Conservation (phyloP, 2,113 vertebrate species). For the Emberiza fucata region DNA sequence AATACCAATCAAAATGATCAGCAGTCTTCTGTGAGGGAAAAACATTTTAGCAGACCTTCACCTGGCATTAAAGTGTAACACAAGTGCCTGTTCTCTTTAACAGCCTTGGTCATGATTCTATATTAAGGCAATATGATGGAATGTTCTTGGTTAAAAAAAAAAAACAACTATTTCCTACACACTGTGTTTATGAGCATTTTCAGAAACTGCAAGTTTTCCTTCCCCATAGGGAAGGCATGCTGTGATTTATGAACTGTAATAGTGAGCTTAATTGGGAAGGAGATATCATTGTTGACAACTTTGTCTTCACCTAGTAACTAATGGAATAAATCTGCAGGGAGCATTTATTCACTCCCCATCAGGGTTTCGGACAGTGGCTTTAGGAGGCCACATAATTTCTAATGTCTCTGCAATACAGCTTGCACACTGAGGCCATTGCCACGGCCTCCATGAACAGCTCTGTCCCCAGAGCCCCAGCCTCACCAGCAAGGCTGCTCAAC, state of each 20-base stretch:
- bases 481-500: not conserved
- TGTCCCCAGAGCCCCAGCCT: not conserved
- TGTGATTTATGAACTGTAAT: slow-evolving; percentile 45
- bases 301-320: slow-evolving; percentile 49
- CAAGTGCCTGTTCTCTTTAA: not conserved
- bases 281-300: slow-evolving; percentile 44
- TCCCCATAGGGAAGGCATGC: not conserved
- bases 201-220: slow-evolving; percentile 8
- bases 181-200: slow-evolving; percentile 11
- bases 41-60: not conserved
- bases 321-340: slow-evolving; percentile 19
- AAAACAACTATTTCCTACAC: not conserved
- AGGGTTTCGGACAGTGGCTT: not conserved
- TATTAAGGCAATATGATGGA: not conserved
- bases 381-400: slow-evolving; percentile 9
- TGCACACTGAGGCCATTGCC: not conserved
- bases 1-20: not conserved
- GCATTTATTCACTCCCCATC: not conserved
- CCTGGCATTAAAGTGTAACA: not conserved
- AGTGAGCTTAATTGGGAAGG: slow-evolving; percentile 43
- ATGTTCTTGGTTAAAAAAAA: not conserved
- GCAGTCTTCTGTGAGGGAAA: not conserved
- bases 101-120: not conserved
- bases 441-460: not conserved
- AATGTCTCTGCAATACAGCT: not conserved